phyloP scores from a whole-genome alignment of 2,888 invertebrate genomes.

The Perizoma flavofasciatum region DNA sequence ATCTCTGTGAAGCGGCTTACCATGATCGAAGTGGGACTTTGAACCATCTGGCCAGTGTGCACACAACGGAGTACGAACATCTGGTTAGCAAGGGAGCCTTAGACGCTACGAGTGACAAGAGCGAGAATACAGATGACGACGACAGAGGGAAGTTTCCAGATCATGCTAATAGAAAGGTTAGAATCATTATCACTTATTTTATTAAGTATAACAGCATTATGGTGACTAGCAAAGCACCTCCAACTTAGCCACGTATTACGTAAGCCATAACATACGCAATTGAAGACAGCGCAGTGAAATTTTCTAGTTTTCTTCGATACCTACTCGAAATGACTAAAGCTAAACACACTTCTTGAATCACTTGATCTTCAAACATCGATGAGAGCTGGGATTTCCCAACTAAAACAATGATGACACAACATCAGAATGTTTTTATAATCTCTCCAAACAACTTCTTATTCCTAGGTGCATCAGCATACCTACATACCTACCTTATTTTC shows the following conservation, averaged over 20 bases:
- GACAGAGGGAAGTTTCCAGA: conserved; percentile 92
- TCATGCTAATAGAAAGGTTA: conserved; percentile 93
- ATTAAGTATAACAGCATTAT: background rate
- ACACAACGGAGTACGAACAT: conserved; percentile 90
- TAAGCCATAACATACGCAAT: background rate
- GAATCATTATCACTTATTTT: background rate
- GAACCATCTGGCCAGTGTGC: conserved; percentile 90
- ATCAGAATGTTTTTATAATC: conserved; percentile 28
- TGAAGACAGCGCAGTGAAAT: background rate
- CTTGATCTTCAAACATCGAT: conserved; percentile 15
- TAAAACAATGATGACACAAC: conserved; percentile 26
- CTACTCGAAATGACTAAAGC: conserved; percentile 10
- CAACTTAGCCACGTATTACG: conserved; percentile 2
- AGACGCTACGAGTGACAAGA: conserved; percentile 82
- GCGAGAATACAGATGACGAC: conserved; percentile 87
- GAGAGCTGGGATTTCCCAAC: conserved; percentile 28
- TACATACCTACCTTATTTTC: background rate
- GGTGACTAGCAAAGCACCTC: background rate
- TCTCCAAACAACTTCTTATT: conserved; percentile 22
- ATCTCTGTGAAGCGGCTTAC: conserved; percentile 95
- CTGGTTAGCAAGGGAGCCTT: conserved; percentile 92
- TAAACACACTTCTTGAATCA: conserved; percentile 20
- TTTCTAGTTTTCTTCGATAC: conserved; percentile 5
- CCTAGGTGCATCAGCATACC: conserved; percentile 9
- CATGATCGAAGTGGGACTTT: conserved; percentile 91